Conservation (phyloP, 1,140 invertebrate species). For the Ips nitidus region DNA sequence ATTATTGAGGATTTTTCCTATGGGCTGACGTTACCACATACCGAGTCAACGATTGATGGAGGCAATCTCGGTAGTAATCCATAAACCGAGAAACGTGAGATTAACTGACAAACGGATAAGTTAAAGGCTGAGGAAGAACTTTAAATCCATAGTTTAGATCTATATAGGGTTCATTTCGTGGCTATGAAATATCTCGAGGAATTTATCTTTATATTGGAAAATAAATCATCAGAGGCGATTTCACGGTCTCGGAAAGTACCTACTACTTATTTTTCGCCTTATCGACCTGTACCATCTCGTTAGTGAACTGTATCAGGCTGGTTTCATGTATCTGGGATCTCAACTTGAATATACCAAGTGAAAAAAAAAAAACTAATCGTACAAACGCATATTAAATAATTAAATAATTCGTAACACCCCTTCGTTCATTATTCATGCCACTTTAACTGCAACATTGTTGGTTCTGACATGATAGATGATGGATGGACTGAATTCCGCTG, state of each 20-base stretch:
- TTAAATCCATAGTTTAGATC: constrained; percentile 35
- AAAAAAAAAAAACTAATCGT: constrained; percentile 1
- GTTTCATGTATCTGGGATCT: neutral
- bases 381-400: constrained; percentile 5
- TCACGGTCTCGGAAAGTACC: neutral
- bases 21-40: constrained; percentile 23
- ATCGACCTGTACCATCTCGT: neutral
- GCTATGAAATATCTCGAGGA: constrained; percentile 15
- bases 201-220: constrained; percentile 10
- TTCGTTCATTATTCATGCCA: constrained; percentile 24
- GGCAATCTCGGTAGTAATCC: constrained; percentile 34
- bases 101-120: constrained; percentile 37
- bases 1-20: constrained; percentile 12
- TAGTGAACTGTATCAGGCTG: neutral
- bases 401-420: constrained; percentile 16
- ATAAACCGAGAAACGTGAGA: constrained; percentile 37
- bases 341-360: neutral
- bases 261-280: neutral
- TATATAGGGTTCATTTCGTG: constrained; percentile 13
- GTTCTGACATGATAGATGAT: neutral
- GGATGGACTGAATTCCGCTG: neutral
- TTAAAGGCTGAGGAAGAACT: constrained; percentile 33
- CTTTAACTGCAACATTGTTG: neutral
- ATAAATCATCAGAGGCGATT: constrained; percentile 16
- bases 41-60: constrained; percentile 34